Evolutionary conservation across 2,797 vertebrate genomes (phyloP).

Genomic region (Macropus fuliginosus): DNA sequence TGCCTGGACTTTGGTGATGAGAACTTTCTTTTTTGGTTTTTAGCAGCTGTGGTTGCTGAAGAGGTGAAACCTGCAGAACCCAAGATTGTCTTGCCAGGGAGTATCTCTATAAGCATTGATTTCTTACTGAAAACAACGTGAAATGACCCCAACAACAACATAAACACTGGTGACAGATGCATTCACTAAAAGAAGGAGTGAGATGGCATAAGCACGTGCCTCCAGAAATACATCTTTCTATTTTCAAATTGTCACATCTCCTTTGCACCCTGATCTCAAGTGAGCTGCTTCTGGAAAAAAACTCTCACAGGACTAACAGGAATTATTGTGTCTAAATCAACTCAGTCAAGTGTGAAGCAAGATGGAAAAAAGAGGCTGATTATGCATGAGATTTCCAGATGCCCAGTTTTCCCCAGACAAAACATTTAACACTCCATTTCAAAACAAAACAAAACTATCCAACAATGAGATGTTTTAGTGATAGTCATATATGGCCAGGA

Average conservation of each 20-base stretch:
- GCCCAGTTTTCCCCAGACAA: neutral
- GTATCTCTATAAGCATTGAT: neutral
- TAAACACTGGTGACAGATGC: neutral
- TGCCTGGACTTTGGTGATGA: neutral
- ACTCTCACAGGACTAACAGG: neutral
- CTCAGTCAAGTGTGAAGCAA: conserved; percentile 18
- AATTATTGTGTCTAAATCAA: conserved; percentile 30
- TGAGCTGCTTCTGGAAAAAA: conserved; percentile 11
- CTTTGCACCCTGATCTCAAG: neutral
- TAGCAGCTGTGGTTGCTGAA: neutral
- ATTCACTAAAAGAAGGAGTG: neutral
- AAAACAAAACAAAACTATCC: neutral
- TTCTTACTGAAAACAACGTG: neutral
- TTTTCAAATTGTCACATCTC: neutral
- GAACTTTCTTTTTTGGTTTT: neutral
- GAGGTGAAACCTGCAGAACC: neutral
- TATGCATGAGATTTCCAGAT: conserved; percentile 14
- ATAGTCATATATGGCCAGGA: neutral
- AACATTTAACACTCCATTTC: conserved; percentile 25
- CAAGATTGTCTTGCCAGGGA: neutral
- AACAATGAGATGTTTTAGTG: neutral
- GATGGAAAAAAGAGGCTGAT: neutral
- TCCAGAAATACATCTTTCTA: conserved; percentile 1
- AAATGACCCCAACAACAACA: neutral
- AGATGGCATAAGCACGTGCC: neutral